Conservation (phyloP, 2,888 invertebrate species). For the Rhamphomyia laevipes region DNA sequence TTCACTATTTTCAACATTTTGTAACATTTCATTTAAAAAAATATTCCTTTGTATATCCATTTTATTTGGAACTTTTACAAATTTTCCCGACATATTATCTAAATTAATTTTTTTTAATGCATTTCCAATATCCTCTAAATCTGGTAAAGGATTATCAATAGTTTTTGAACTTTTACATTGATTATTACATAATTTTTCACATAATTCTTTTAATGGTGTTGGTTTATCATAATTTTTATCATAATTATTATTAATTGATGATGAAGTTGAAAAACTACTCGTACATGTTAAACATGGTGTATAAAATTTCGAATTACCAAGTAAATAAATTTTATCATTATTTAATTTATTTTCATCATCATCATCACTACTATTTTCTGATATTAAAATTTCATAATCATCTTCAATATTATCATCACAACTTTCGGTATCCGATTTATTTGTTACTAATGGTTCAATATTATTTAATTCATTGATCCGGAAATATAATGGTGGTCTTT, state of each 20-base stretch:
- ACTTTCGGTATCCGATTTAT: conserved; percentile 13
- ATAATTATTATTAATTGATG: neutral
- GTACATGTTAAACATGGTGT: conserved; percentile 22
- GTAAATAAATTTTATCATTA: conserved; percentile 10
- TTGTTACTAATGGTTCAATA: neutral
- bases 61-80: conserved; percentile 7
- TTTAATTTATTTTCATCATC: conserved; percentile 5
- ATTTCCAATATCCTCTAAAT: conserved; percentile 15
- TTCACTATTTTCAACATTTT: neutral
- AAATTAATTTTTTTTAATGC: conserved; percentile 4
- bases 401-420: conserved; percentile 15
- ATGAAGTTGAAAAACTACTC: conserved; percentile 9
- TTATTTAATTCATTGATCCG: conserved; percentile 9
- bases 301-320: conserved; percentile 16
- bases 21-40: conserved; percentile 22
- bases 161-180: conserved; percentile 18
- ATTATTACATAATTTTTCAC: conserved; percentile 27
- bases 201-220: conserved; percentile 26
- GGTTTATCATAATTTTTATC: neutral
- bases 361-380: conserved; percentile 15
- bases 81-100: neutral
- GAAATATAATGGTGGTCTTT: conserved; percentile 27
- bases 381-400: conserved; percentile 18
- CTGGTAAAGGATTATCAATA: conserved; percentile 10
- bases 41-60: conserved; percentile 23